phyloP scores from a whole-genome alignment of 2,888 invertebrate species.

The Cremastinae sp. region DNA sequence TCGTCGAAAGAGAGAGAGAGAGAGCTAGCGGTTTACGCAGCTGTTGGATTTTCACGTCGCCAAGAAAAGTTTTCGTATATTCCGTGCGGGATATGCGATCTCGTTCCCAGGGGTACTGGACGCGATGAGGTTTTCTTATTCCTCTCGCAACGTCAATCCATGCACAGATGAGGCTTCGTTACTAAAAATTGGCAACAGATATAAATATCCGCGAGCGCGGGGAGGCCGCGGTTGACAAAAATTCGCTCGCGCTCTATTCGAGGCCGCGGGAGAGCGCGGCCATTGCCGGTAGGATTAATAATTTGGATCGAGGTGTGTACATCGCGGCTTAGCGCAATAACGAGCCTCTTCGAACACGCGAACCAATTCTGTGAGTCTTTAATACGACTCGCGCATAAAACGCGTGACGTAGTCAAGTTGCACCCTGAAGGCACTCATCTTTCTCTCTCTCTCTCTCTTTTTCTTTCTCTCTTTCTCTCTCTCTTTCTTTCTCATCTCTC shows the following conservation, averaged over 20 bases:
- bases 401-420: constrained; percentile 73
- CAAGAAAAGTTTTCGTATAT: background rate
- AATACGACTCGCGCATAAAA: constrained; percentile 36
- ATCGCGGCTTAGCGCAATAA: constrained; percentile 33
- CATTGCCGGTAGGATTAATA: constrained; percentile 52
- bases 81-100: too few relatives aligned
- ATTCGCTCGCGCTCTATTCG: constrained; percentile 33
- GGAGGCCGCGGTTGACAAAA: constrained; percentile 26
- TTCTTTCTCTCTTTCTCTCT: constrained; percentile 26
- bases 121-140: background rate
- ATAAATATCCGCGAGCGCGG: constrained; percentile 14
- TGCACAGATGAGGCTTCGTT: too few relatives aligned
- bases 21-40: background rate
- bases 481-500: constrained; percentile 45
- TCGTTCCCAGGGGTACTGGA: too few relatives aligned
- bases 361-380: constrained; percentile 9
- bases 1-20: too few relatives aligned
- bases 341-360: constrained; percentile 36
- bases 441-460: constrained; percentile 18
- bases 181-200: constrained; percentile 13
- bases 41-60: background rate
- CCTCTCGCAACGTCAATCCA: too few relatives aligned
- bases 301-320: constrained; percentile 54
- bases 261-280: constrained; percentile 30
- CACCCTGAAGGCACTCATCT: constrained; percentile 54